Evolutionary conservation across 2,797 vertebrate genomes (phyloP).

Genomic region (Pterois miles): DNA sequence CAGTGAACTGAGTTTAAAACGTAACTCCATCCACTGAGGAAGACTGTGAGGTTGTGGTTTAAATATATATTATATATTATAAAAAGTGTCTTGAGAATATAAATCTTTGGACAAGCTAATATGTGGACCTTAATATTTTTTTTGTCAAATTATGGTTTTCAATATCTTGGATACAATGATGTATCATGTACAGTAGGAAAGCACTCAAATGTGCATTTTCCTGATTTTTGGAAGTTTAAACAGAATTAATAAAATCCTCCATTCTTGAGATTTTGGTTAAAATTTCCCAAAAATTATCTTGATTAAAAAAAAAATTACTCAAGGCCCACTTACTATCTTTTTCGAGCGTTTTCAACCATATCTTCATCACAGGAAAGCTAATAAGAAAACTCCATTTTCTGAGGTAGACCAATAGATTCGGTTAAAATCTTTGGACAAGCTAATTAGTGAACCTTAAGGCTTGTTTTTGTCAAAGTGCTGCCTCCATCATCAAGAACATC

Average conservation of each 20-base stretch:
- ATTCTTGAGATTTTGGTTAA: too few relatives aligned
- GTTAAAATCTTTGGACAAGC: background rate
- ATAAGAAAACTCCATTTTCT: background rate
- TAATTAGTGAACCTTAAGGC: accelerated
- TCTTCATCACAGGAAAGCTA: background rate
- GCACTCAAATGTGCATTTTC: background rate
- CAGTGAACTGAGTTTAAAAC: background rate
- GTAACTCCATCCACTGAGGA: too few relatives aligned
- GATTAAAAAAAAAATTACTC: background rate
- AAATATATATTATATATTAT: background rate
- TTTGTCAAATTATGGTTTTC: too few relatives aligned
- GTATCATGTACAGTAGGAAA: background rate
- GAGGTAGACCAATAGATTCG: background rate
- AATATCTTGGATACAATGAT: too few relatives aligned
- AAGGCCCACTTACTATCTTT: background rate
- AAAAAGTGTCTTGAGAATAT: too few relatives aligned
- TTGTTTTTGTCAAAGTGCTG: background rate
- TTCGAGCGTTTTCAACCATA: background rate
- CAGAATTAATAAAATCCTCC: too few relatives aligned
- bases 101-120: background rate
- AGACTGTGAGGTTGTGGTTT: background rate
- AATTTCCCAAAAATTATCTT: background rate
- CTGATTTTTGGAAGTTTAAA: too few relatives aligned
- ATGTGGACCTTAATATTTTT: background rate
- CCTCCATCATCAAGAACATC: background rate